Conservation (phyloP, 2,113 vertebrate species). For the Climacteris rufus region DNA sequence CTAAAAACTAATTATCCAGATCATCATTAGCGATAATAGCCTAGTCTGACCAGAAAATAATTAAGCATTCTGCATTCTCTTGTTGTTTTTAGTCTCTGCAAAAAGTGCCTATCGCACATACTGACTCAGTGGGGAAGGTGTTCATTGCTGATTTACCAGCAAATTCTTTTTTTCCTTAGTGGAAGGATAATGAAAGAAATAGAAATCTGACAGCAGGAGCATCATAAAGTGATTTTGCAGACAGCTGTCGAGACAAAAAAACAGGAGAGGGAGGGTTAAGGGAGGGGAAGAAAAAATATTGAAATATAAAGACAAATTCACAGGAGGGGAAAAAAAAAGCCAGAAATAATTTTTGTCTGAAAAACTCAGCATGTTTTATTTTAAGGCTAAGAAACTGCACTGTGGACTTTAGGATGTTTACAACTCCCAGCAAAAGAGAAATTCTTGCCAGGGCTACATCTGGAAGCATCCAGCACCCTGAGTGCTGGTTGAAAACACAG, state of each 20-base stretch:
- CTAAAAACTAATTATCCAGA: slow-evolving; percentile 59
- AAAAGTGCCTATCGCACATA: neutral
- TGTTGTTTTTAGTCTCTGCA: slow-evolving; percentile 33
- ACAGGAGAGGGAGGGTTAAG: neutral
- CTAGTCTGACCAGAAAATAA: slow-evolving; percentile 55
- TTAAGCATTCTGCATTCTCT: slow-evolving; percentile 56
- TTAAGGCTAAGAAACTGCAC: neutral
- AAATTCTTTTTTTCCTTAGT: slow-evolving; percentile 25
- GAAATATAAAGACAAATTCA: neutral
- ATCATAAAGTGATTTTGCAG: neutral
- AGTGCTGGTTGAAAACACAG: neutral
- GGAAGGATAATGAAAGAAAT: slow-evolving; percentile 52
- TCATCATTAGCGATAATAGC: slow-evolving; percentile 58
- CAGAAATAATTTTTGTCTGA: neutral
- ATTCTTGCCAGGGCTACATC: neutral
- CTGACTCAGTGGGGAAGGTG: slow-evolving; percentile 7
- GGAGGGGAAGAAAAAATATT: neutral
- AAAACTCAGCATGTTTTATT: neutral
- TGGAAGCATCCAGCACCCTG: neutral
- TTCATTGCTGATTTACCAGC: slow-evolving; percentile 39
- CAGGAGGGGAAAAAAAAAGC: neutral
- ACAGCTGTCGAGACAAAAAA: slow-evolving; percentile 23
- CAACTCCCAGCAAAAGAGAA: neutral
- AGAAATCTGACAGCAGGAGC: slow-evolving; percentile 39
- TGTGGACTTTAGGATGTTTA: neutral